Evolutionary conservation across 92 coral and sea anemone genomes (phyloP), one percentile per base, ranked within the genome.

Genomic region (Galaxea fascicularis): DNA sequence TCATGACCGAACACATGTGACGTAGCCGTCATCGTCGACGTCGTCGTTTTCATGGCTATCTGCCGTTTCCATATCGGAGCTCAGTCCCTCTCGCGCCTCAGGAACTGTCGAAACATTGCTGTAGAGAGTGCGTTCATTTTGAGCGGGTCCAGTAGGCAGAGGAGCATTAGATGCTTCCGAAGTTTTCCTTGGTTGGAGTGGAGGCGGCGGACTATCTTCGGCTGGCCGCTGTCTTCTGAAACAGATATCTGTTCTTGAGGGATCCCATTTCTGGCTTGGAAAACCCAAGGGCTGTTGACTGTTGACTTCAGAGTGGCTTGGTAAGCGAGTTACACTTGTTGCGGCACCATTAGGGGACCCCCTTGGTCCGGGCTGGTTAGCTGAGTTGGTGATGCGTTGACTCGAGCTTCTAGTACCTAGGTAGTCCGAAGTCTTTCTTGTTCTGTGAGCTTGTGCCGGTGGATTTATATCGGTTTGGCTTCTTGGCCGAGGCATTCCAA

Each of bases 191-290:
- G 58, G 58, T 10, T 10, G 14, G 58, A 52, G 58, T 52, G 58
- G 58, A 52, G 58, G 58, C 58, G 58, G 58, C 14, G 58, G 58
- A 52, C 58, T 52, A 52, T 52, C 58, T 4, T 52, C 58, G 58
- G 58, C 14, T 52, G 58, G 58, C 10, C 58, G 58, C 15, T 10
- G 10, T 13, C 39, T 65, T 65, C 46, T 65, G 41, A 52, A 52
- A 52, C 58, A 52, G 58, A 52, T 52, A 52, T 52, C 58, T 52
- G 58, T 52, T 52, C 58, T 52, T 52, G 58, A 52, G 58, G 58
- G 58, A 52, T 52, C 58, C 58, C 58, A 52, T 10, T 6, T 52
- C 58, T 52, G 58, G 58, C 14, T 52, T 7, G 58, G 58, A 10
- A 52, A 7, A 10, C 58, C 58, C 21, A 52, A 7, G 58, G 58